A percentile compares a stretch with the other conserved stretches of the same genome.
phyloP scores from a whole-genome alignment of 2,888 invertebrate species.

The Trypoxylon attenuatum region DNA sequence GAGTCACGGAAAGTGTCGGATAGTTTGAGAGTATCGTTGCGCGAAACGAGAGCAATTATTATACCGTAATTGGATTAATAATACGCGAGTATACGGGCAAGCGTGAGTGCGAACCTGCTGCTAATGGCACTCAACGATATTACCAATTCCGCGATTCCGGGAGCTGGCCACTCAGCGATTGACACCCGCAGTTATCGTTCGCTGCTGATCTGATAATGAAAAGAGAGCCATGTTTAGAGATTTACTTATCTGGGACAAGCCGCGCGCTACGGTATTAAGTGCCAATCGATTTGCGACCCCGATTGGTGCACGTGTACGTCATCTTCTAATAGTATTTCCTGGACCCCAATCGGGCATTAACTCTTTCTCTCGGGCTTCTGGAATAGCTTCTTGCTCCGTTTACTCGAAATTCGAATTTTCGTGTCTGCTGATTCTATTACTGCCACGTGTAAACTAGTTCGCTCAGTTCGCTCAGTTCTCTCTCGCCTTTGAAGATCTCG shows the following conservation, averaged over 20 bases:
- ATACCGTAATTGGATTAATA: not conserved
- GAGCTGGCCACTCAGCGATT: not conserved
- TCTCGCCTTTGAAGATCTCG: too few species aligned
- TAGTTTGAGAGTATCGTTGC: not conserved
- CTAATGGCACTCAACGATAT: slow-evolving; percentile 1
- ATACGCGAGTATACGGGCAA: not conserved
- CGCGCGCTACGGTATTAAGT: not conserved
- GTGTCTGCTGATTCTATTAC: too few species aligned
- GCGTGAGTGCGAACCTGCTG: too few species aligned
- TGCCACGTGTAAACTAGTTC: too few species aligned
- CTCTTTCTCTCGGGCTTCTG: too few species aligned
- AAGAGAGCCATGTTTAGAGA: not conserved
- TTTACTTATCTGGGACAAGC: slow-evolving; percentile 21
- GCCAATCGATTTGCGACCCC: slow-evolving; percentile 16
- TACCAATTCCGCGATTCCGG: slow-evolving; percentile 9
- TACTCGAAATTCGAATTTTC: too few species aligned
- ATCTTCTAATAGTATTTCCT: slow-evolving; percentile 53
- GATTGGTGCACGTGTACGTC: slow-evolving; percentile 41
- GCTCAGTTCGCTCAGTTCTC: too few species aligned
- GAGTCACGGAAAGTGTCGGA: too few species aligned
- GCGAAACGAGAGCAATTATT: not conserved
- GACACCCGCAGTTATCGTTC: slow-evolving; percentile 4
- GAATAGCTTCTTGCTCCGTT: too few species aligned
- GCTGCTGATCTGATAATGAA: not conserved
- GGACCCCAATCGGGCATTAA: slow-evolving; percentile 61